Evolutionary conservation across 2,797 vertebrate genomes (phyloP).

Genomic region (Argya squamiceps): DNA sequence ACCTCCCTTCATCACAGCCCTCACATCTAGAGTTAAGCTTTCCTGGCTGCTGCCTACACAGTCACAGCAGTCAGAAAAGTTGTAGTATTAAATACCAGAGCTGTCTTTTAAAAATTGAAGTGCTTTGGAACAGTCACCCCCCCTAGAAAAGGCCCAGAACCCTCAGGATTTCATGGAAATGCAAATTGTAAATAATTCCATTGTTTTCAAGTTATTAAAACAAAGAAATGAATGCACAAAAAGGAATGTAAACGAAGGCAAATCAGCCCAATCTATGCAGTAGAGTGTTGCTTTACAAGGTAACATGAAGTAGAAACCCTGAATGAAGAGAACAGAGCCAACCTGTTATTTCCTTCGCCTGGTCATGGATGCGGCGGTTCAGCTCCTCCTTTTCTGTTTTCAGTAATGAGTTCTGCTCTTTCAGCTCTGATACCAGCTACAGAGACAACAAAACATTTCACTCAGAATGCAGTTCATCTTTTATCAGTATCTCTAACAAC

Average conservation of each 20-base stretch:
- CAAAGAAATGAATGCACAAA: background rate
- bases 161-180: background rate
- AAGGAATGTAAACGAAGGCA: background rate
- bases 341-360: constrained; percentile 95
- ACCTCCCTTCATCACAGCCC: background rate
- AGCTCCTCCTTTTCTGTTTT: constrained; percentile 93
- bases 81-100: background rate
- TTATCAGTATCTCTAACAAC: background rate
- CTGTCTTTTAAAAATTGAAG: background rate
- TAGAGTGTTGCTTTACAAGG: background rate
- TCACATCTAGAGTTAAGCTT: background rate
- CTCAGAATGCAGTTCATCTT: background rate
- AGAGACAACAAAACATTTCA: constrained; percentile 3
- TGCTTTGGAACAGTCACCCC: background rate
- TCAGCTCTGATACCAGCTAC: constrained; percentile 91
- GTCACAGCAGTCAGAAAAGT: background rate
- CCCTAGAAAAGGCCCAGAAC: background rate
- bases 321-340: background rate
- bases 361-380: constrained; percentile 90
- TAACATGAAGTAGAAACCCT: background rate
- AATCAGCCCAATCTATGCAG: background rate
- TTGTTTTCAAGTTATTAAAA: background rate
- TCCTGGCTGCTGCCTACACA: background rate
- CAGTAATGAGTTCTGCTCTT: constrained; percentile 89
- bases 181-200: background rate